These are phyloP conservation scores for Synanceia verrucosa DNA, from an alignment of 2,797 vertebrate genomes.

Conservation along the genomic window DNA sequence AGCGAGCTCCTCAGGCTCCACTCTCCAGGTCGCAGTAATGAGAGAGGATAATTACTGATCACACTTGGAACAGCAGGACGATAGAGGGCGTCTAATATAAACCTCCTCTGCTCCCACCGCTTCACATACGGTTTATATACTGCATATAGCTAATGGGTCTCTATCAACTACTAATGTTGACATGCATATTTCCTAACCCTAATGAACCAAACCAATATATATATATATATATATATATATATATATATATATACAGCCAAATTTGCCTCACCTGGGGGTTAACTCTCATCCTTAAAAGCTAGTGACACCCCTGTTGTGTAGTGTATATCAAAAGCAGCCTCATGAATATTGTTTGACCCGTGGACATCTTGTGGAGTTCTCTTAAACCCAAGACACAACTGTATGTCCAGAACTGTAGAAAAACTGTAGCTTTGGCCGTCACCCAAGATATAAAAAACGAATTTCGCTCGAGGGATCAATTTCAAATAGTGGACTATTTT, in stretches of 20 bases:
- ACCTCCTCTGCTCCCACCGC: not conserved
- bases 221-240: no score
- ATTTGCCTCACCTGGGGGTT: no score
- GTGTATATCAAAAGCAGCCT: not conserved
- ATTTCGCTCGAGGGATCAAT: constrained; percentile 54
- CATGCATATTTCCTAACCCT: no score
- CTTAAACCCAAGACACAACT: constrained; percentile 7
- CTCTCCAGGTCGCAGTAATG: constrained; percentile 72
- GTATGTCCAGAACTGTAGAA: constrained; percentile 15
- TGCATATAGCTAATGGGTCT: no score
- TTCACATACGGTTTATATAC: not conserved
- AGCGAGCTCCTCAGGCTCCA: constrained; percentile 65
- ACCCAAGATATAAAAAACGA: constrained; percentile 33
- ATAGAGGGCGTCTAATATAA: constrained; percentile 53
- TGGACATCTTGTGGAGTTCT: constrained; percentile 7
- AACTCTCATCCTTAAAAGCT: no score
- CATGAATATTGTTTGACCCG: not conserved
- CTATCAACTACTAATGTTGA: no score
- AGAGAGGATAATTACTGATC: constrained; percentile 78
- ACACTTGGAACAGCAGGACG: constrained; percentile 66
- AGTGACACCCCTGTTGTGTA: not conserved
- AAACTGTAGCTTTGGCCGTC: constrained; percentile 38
- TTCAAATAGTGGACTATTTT: constrained; percentile 48
- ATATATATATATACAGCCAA: no score
- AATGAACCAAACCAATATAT: no score